phyloP scores from a whole-genome alignment of 2,888 invertebrate genomes.

The Apodemia mormo region DNA sequence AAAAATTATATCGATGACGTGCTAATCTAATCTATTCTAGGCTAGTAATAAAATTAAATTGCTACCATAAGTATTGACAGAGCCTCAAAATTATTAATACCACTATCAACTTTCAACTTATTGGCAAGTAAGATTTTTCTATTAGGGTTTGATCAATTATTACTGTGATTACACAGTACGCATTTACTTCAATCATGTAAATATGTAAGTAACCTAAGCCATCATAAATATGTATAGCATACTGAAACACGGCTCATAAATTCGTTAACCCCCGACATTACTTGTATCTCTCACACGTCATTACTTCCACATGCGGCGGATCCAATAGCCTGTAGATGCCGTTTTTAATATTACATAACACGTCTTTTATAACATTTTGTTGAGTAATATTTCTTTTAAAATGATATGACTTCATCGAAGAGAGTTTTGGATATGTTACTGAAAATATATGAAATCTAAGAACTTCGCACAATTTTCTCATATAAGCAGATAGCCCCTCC shows the following conservation, averaged over 20 bases:
- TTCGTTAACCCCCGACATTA: constrained; percentile 20
- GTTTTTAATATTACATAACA: constrained; percentile 1
- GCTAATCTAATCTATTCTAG: no score
- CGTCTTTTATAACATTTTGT: constrained; percentile 5
- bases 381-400: not conserved
- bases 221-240: not conserved
- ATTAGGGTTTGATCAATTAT: no score
- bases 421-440: not conserved
- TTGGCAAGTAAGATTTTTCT: constrained; percentile 51
- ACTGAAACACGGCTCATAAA: constrained; percentile 12
- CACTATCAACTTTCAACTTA: constrained; percentile 25
- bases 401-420: not conserved
- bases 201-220: not conserved
- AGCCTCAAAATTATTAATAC: no score
- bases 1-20: no score
- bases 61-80: no score
- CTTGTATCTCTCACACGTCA: constrained; percentile 38
- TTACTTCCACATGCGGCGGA: constrained; percentile 28
- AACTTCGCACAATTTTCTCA: no score
- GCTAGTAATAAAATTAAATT: no score
- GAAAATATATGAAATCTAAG: no score
- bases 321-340: constrained; percentile 3
- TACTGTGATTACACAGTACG: no score
- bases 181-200: not conserved
- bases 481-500: no score